Percentiles rank a stretch among this genome's conserved stretches.
Evolutionary conservation across 2,113 vertebrate genomes (phyloP).

Genomic region (Cavia aperea): DNA sequence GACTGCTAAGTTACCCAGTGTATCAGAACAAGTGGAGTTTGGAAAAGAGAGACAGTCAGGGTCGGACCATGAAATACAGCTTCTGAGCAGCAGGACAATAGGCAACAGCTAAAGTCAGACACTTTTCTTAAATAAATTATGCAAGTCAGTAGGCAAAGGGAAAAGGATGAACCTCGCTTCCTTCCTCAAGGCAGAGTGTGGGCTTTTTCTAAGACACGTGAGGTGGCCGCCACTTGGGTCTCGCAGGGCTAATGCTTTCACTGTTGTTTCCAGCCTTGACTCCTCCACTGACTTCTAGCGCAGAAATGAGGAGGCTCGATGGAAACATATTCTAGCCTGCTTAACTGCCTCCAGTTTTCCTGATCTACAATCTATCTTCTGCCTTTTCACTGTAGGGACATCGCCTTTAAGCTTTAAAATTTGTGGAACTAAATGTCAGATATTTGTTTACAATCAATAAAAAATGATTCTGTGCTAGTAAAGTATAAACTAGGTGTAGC

Average conservation of each 20-base stretch:
- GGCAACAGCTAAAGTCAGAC: background rate
- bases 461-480: background rate
- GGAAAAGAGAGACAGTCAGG: background rate
- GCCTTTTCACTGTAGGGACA: background rate
- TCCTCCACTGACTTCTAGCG: background rate
- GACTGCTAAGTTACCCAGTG: background rate
- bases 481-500: background rate
- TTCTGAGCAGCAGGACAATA: background rate
- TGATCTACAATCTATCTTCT: background rate
- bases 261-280: background rate
- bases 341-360: background rate
- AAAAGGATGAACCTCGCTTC: background rate
- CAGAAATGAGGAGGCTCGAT: background rate
- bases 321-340: background rate
- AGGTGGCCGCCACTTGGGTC: background rate
- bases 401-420: background rate
- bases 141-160: background rate
- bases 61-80: background rate
- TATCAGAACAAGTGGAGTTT: background rate
- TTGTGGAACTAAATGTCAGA: background rate
- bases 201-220: background rate
- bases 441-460: constrained; percentile 29
- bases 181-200: background rate
- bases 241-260: background rate
- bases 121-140: background rate